phyloP scores from a whole-genome alignment of 2,797 vertebrate genomes.

The Atherinosoma microstoma region DNA sequence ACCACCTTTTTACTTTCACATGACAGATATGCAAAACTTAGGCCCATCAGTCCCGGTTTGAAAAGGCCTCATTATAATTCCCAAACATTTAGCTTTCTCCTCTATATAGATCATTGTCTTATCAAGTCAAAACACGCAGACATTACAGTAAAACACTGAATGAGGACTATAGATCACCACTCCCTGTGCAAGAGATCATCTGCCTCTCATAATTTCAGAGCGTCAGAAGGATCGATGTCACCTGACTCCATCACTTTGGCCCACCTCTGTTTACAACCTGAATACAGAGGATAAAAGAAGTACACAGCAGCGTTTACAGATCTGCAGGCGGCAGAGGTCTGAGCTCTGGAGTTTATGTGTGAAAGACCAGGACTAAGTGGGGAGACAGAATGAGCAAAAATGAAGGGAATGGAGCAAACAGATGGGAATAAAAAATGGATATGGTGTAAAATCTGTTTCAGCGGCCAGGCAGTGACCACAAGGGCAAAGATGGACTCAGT shows the following conservation, averaged over 20 bases:
- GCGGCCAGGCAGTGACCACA: constrained; percentile 14
- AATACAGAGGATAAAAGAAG: constrained; percentile 14
- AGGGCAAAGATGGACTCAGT: constrained; percentile 49
- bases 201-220: constrained; percentile 32
- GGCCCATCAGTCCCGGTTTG: neutral
- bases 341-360: constrained; percentile 5
- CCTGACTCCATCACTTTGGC: constrained; percentile 8
- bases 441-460: constrained; percentile 24
- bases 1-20: too few species aligned
- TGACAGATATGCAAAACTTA: too few species aligned
- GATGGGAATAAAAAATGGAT: constrained; percentile 1
- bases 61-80: too few species aligned
- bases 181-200: constrained; percentile 31
- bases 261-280: constrained; percentile 43
- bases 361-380: neutral
- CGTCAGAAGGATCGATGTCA: constrained; percentile 30
- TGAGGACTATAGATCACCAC: neutral
- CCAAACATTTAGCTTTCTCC: neutral
- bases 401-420: constrained; percentile 9
- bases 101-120: neutral
- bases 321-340: constrained; percentile 36
- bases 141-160: neutral
- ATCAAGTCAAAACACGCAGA: neutral
- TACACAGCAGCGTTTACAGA: constrained; percentile 40
- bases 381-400: neutral